These are phyloP conservation scores for Drosophila mimica DNA, from an alignment of 2,888 invertebrate genomes.

Conservation along the genomic window DNA sequence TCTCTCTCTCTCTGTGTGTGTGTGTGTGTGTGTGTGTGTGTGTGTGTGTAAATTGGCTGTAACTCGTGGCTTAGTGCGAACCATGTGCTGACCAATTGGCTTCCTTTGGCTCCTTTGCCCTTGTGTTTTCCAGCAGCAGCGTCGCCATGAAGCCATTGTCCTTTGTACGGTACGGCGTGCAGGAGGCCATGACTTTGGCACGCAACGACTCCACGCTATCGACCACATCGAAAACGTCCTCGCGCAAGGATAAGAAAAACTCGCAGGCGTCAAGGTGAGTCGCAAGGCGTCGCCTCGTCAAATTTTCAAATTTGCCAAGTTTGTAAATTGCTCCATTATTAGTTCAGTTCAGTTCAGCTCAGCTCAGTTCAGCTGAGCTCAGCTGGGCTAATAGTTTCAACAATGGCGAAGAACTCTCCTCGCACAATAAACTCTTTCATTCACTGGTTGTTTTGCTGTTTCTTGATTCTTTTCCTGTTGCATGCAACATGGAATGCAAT, in stretches of 20 bases:
- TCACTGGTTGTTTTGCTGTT: conserved; percentile 8
- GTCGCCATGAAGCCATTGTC: conserved; percentile 88
- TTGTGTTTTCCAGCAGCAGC: conserved; percentile 80
- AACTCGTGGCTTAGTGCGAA: neutral
- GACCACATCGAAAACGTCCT: conserved; percentile 85
- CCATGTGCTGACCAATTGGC: conserved; percentile 22
- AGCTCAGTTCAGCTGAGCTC: neutral
- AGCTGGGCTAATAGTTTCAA: conserved; percentile 21
- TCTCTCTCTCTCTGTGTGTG: no score
- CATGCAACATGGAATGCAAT: conserved; percentile 47
- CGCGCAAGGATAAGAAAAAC: conserved; percentile 85
- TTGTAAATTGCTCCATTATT: conserved; percentile 65
- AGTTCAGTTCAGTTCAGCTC: conserved; percentile 8
- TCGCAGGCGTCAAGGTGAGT: conserved; percentile 85
- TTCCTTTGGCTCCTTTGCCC: conserved; percentile 14
- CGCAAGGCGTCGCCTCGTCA: neutral
- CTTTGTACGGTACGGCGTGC: conserved; percentile 84
- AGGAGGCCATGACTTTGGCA: conserved; percentile 85
- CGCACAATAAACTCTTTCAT: conserved; percentile 2
- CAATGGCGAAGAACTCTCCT: neutral
- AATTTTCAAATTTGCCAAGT: conserved; percentile 28
- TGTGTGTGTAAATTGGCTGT: neutral
- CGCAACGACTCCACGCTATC: conserved; percentile 87
- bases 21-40: neutral
- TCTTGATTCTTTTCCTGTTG: conserved; percentile 6